Evolutionary conservation across 2,113 vertebrate genomes (phyloP).

Genomic region (Bungarus multicinctus): DNA sequence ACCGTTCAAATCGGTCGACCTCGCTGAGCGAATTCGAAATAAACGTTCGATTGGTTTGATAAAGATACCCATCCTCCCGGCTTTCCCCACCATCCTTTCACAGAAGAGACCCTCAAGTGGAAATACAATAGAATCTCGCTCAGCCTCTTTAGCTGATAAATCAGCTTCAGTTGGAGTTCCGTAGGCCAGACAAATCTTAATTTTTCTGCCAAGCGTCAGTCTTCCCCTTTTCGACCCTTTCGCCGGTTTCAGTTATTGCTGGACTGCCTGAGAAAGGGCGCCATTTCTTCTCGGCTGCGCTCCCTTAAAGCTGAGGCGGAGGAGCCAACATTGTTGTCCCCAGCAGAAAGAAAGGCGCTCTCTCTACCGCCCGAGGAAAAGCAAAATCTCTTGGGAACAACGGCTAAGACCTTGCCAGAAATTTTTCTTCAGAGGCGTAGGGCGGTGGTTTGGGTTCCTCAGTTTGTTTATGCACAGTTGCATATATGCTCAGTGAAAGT

Average conservation of each 20-base stretch:
- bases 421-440: background rate
- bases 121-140: background rate
- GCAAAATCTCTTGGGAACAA: background rate
- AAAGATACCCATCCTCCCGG: background rate
- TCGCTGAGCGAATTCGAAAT: background rate
- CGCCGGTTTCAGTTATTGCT: background rate
- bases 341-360: background rate
- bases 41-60: background rate
- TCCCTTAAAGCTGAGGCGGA: background rate
- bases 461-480: background rate
- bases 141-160: background rate
- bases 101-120: background rate
- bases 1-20: background rate
- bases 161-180: background rate
- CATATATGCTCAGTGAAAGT: background rate
- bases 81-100: background rate
- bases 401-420: background rate
- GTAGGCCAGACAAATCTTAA: background rate
- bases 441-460: background rate
- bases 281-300: background rate
- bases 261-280: background rate
- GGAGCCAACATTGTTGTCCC: background rate
- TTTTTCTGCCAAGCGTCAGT: background rate
- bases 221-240: background rate
- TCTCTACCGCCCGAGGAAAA: background rate